These are phyloP conservation scores for Sciurus niger DNA, from an alignment of 2,113 vertebrate genomes.

Conservation along the genomic window DNA sequence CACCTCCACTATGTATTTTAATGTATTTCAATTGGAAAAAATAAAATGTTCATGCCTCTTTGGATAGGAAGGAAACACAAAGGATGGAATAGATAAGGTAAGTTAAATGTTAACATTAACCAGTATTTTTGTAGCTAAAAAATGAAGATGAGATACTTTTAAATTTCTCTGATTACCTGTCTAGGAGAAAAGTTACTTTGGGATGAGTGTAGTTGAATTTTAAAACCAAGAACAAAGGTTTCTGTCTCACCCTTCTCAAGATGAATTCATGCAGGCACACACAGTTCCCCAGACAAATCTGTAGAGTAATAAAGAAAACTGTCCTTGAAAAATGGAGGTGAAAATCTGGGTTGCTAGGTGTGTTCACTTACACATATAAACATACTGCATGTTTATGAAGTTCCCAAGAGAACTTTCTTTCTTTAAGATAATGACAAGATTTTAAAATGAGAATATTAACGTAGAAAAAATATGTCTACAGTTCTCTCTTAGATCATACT, in stretches of 20 bases:
- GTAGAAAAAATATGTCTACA: not conserved
- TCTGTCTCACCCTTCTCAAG: not conserved
- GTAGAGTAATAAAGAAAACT: not conserved
- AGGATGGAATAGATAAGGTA: not conserved
- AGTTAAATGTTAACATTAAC: not conserved
- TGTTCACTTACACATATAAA: not conserved
- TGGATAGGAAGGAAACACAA: not conserved
- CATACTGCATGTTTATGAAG: not conserved
- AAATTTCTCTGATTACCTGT: not conserved
- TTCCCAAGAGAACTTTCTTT: not conserved
- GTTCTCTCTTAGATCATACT: not conserved
- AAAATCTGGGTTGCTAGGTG: not conserved
- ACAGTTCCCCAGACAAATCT: not conserved
- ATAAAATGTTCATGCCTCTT: not conserved
- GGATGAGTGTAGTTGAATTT: not conserved
- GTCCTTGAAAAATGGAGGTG: not conserved
- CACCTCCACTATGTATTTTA: not conserved
- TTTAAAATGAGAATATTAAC: not conserved
- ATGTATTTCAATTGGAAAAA: not conserved
- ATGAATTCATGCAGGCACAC: not conserved
- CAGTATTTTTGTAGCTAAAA: slow-evolving; percentile 26
- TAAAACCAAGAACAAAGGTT: slow-evolving; percentile 15
- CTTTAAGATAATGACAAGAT: not conserved
- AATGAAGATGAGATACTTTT: not conserved
- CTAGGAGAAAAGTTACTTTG: not conserved